Evolutionary conservation across 2,888 invertebrate genomes (phyloP), one percentile per base, ranked within the genome.

Genomic region (Pseudococcus viburni): DNA sequence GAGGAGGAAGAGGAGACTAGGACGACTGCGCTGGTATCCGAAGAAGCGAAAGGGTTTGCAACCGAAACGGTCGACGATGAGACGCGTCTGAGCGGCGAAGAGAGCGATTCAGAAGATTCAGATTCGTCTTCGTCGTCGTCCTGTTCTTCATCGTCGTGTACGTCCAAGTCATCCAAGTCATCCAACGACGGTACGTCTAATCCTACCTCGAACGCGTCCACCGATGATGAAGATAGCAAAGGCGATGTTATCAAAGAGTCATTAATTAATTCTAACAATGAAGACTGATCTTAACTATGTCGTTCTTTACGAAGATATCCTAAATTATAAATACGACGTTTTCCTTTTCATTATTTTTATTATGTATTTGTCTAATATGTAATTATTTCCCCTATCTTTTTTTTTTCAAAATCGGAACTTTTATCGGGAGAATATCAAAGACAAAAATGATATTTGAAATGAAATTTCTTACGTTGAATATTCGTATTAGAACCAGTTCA

Each of bases 41-140:
- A 73, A 22, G 80, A 42, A n/a, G 80, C 15, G 9, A 46, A 42
- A 12, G 42, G 42, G 5, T n/a, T 80, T 80, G 7, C 4, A 12
- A 26, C 39, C 3, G n/a, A 42, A 33, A 15, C n/a, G 6, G 77
- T 5, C 2, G 80, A 42, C 80, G 80, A 80, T 39, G 33, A 80
- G 22, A 26, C 80, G n/a, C 80, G 42, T n/a, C 39, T 80, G 42
- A 80, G 80, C 80, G 73, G 39, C 51, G 86, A 86, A 17, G 77
- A 87, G 11, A 83, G 83, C 80, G 87, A 87, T 51, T 80, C 80
- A 9, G 77, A 87, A n/a, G 87, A 87, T 80, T 80, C 87, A 6
- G 80, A 87, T 33, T 83, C 87, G 80, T 87, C 87, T 15, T 87
- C 87, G n/a, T 87, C 87, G 17, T 87, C 87, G n/a, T 87, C 80